Conservation (phyloP, 2,113 vertebrate genomes). For the Herpetotheres cachinnans region DNA sequence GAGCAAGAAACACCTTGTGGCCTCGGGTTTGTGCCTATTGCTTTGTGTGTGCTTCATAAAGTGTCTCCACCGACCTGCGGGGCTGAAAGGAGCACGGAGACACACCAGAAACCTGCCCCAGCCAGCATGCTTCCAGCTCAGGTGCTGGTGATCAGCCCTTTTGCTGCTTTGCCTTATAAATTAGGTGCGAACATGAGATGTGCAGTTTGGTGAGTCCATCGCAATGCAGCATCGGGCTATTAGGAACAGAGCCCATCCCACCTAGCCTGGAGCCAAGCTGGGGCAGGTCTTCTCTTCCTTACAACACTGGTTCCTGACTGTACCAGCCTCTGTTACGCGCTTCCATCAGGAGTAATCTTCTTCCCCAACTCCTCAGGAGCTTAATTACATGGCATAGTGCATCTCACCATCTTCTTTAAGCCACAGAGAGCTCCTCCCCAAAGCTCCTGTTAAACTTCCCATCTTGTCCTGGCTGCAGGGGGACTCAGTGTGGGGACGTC, state of each 20-base stretch:
- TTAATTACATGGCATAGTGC: not conserved
- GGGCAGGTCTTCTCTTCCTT: not conserved
- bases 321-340: fast-evolving
- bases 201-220: not conserved
- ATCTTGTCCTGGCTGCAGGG: not conserved
- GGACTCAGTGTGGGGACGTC: not conserved
- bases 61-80: not conserved
- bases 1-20: not conserved
- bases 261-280: not conserved
- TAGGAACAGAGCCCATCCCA: not conserved
- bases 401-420: not conserved
- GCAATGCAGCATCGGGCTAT: not conserved
- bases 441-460: not conserved
- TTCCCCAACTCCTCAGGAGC: not conserved
- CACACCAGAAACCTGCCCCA: not conserved
- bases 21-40: not conserved
- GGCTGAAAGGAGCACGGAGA: not conserved
- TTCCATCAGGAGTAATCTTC: not conserved
- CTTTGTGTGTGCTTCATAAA: not conserved
- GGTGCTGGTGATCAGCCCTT: not conserved
- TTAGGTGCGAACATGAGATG: not conserved
- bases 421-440: not conserved
- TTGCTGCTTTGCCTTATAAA: not conserved
- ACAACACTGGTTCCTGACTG: not conserved
- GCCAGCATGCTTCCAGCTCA: not conserved